Conservation (phyloP, 1,140 invertebrate species). For the Vanessa atalanta region DNA sequence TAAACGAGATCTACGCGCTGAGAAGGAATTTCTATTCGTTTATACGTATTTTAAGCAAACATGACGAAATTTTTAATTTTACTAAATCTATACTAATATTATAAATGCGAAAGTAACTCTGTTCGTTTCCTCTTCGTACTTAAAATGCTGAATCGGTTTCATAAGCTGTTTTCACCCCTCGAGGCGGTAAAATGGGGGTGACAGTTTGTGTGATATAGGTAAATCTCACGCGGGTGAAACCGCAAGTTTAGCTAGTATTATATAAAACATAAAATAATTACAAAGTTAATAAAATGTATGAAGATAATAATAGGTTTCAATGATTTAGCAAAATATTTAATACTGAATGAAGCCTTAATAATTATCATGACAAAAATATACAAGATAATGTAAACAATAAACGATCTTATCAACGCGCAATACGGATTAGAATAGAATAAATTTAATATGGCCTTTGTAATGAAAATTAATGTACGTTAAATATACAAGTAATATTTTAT, state of each 20-base stretch:
- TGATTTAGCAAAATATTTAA: constrained; percentile 26
- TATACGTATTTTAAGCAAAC: too few species aligned
- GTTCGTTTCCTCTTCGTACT: too few species aligned
- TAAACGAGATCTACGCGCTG: too few species aligned
- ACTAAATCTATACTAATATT: too few species aligned
- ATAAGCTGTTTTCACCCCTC: too few species aligned
- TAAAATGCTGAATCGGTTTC: too few species aligned
- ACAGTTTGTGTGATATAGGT: too few species aligned
- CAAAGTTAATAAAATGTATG: background rate
- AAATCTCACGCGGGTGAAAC: too few species aligned
- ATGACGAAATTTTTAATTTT: too few species aligned
- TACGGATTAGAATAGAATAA: constrained; percentile 1
- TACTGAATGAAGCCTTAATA: constrained; percentile 24
- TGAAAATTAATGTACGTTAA: background rate
- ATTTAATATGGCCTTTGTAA: background rate
- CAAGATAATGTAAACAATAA: background rate
- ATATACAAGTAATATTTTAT: background rate
- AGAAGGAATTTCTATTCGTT: too few species aligned
- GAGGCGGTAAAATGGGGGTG: too few species aligned
- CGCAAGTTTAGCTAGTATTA: background rate
- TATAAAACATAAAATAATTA: background rate
- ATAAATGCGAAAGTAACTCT: too few species aligned
- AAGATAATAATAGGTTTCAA: constrained; percentile 15
- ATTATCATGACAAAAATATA: constrained; percentile 5
- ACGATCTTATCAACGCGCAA: background rate